These are phyloP conservation scores for Lasioglossum lativentre DNA, from an alignment of 2,888 invertebrate species.

Conservation along the genomic window DNA sequence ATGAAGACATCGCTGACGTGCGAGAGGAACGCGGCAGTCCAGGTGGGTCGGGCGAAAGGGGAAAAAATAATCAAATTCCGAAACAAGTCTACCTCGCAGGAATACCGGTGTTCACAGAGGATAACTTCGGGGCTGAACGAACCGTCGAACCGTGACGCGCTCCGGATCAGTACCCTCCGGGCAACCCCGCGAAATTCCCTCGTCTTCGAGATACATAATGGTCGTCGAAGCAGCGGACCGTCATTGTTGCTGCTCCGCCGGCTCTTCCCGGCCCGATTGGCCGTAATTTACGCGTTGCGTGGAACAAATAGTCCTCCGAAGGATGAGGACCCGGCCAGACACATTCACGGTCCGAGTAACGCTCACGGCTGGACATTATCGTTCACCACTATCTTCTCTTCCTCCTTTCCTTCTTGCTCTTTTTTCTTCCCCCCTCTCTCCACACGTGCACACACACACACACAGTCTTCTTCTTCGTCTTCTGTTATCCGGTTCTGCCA, in stretches of 20 bases:
- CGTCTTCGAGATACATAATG: constrained; percentile 61
- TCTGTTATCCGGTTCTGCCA: constrained; percentile 3
- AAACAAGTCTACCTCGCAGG: not conserved
- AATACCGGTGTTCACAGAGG: constrained; percentile 9
- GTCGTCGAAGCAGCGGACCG: constrained; percentile 48
- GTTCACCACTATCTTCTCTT: constrained; percentile 59
- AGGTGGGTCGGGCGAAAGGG: not conserved
- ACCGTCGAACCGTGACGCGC: constrained; percentile 62
- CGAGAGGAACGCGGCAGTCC: not conserved
- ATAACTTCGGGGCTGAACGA: constrained; percentile 29
- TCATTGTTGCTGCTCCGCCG: constrained; percentile 49
- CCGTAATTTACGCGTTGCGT: constrained; percentile 77
- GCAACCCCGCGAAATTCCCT: constrained; percentile 59
- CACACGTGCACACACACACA: not conserved
- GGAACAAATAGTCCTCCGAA: constrained; percentile 71
- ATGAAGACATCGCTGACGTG: constrained; percentile 1
- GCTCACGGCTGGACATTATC: constrained; percentile 71
- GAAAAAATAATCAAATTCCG: constrained; percentile 19
- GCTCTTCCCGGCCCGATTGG: constrained; percentile 59
- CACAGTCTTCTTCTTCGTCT: not conserved
- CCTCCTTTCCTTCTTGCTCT: constrained; percentile 5
- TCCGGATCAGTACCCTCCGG: constrained; percentile 54
- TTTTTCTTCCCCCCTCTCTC: not conserved
- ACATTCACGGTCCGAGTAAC: constrained; percentile 66
- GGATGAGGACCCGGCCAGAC: constrained; percentile 67